These are phyloP conservation scores for Elaphurus davidianus DNA, from an alignment of 2,113 vertebrate genomes.

Conservation along the genomic window DNA sequence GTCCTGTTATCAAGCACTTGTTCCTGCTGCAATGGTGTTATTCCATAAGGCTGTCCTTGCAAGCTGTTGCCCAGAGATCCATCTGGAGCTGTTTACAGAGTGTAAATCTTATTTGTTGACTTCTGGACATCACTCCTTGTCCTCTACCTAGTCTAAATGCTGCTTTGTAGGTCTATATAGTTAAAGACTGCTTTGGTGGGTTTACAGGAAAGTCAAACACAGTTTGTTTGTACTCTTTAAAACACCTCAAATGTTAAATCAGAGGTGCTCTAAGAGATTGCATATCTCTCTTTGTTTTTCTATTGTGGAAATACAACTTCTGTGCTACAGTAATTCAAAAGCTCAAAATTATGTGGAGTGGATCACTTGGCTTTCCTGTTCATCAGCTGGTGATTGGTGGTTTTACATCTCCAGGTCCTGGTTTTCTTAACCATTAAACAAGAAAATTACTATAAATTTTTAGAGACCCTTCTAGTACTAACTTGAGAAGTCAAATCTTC, in stretches of 20 bases:
- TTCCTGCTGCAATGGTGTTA: background rate
- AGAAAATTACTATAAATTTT: background rate
- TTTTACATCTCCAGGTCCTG: background rate
- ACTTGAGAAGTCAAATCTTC: background rate
- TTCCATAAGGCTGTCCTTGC: conserved; percentile 26
- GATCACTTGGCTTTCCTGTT: background rate
- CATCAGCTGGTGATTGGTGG: too few relatives aligned
- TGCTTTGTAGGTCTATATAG: background rate
- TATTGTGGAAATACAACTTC: background rate
- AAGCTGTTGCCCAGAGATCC: conserved; percentile 40
- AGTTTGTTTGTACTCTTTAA: background rate
- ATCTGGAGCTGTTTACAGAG: conserved; percentile 53
- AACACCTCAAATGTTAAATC: background rate
- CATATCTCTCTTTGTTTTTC: background rate
- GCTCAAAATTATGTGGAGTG: background rate
- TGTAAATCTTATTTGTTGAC: conserved; percentile 38
- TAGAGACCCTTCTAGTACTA: background rate
- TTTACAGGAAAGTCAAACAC: background rate
- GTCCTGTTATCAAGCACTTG: background rate
- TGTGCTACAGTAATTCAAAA: background rate
- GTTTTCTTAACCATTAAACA: background rate
- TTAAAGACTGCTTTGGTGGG: background rate
- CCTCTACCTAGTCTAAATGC: background rate
- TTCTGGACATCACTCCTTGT: background rate
- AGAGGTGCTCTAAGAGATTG: background rate